Evolutionary conservation across 2,888 invertebrate genomes (phyloP).

Genomic region (Priocnemis perturbator): DNA sequence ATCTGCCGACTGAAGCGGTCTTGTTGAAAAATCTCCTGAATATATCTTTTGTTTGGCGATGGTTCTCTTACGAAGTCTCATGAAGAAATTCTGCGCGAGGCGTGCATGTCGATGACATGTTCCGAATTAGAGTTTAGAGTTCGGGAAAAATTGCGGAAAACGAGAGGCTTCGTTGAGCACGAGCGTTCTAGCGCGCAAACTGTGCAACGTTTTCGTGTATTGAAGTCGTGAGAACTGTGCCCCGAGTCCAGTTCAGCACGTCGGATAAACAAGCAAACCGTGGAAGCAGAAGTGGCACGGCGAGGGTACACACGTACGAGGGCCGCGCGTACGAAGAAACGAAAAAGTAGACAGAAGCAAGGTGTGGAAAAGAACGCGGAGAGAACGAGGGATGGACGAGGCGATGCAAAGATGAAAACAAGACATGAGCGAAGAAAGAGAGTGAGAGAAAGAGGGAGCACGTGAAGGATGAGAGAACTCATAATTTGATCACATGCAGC

Average conservation of each 20-base stretch:
- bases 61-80: too few species aligned
- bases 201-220: constrained; percentile 43
- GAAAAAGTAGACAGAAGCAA: constrained; percentile 2
- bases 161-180: too few species aligned
- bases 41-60: too few species aligned
- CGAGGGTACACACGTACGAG: constrained; percentile 15
- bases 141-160: too few species aligned
- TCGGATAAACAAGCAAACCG: constrained; percentile 56
- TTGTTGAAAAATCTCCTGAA: too few species aligned
- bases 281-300: not conserved
- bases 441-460: constrained; percentile 13
- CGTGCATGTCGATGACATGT: too few species aligned
- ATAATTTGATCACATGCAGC: constrained; percentile 66
- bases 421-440: not conserved
- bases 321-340: constrained; percentile 29
- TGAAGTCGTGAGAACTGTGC: constrained; percentile 67
- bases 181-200: too few species aligned
- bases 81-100: too few species aligned
- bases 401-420: constrained; percentile 9
- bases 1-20: too few species aligned
- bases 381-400: too few species aligned
- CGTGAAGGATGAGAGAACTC: constrained; percentile 7
- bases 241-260: constrained; percentile 46
- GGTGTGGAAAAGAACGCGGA: not conserved
- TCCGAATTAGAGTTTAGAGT: too few species aligned